Evolutionary conservation across 2,888 invertebrate genomes (phyloP), one percentile per base, ranked within the genome.

Genomic region (Ommatoiulus sabulosus): DNA sequence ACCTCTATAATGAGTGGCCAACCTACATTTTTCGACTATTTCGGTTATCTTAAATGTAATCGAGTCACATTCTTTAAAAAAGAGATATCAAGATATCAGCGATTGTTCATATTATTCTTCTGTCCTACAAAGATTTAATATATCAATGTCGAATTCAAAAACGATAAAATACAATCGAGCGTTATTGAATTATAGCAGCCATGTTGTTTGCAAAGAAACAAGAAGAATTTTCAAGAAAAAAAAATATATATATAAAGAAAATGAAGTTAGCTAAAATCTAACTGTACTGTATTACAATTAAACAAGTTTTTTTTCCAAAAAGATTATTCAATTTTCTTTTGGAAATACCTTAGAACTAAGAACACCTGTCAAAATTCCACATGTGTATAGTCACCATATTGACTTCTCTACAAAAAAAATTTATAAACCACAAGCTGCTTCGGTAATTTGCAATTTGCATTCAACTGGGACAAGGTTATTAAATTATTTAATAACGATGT

Each of bases 21-120:
- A 63, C n/a, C 63, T 63, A 63, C 7, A 57, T 57, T 17, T 48
- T 20, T 63, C 15, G 63, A 63, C 63, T 63, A 63, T 63, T 63
- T 20, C n/a, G 63, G 63, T 63, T 63, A 63, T 63, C 63, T 63
- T 52, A 57, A n/a, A 57, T n/a, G 57, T 57, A n/a, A 57, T 57
- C 57, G 57, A 72, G 20, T 72, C 4, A 10, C 24, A 24, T 20
- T 72, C 24, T 72, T 72, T 5, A 72, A 72, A 24, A 24, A 24
- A 63, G 20, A n/a, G n/a, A 63, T 63, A 63, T 48, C 5, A 12
- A 12, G 63, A 24, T 72, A 72, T 24, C 72, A 72, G 24, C 8
- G 10, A 72, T 72, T 72, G 24, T 24, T 24, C 72, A 10, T 24
- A 72, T 72, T 72, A 7, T 72, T 24, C 20, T 24, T 20, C 24